A percentile compares a stretch with the other conserved stretches of the same genome.
These are phyloP conservation scores for Theonella swinhoei DNA, from an alignment of 37 sponge, comb jelly and placozoan genomes.

Conservation along the genomic window DNA sequence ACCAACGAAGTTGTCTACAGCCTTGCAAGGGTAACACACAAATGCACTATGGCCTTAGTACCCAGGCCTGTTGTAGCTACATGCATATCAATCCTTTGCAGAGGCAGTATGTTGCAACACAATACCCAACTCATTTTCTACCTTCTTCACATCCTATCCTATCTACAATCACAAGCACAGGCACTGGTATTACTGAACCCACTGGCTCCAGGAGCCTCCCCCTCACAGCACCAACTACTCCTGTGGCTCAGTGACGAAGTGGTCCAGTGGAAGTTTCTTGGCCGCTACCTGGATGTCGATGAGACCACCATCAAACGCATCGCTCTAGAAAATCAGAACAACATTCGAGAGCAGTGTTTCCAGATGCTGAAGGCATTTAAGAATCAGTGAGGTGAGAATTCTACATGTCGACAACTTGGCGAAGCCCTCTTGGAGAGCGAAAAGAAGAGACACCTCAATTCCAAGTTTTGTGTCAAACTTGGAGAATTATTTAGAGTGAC, in stretches of 20 bases:
- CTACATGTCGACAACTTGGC: constrained; percentile 24
- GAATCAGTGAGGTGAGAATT: background rate
- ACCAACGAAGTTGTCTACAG: no score
- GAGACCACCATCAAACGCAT: constrained; percentile 34
- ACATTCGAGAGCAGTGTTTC: constrained; percentile 37
- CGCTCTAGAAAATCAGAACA: constrained; percentile 1
- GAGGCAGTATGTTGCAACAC: background rate
- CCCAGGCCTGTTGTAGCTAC: no score
- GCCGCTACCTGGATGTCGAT: constrained; percentile 29
- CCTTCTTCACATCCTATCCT: background rate
- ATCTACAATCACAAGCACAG: background rate
- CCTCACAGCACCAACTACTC: constrained; percentile 2
- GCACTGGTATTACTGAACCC: background rate
- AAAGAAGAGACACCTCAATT: constrained; percentile 24
- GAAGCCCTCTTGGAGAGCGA: constrained; percentile 26
- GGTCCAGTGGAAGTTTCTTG: constrained; percentile 59
- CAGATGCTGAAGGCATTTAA: constrained; percentile 53
- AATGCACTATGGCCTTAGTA: no score
- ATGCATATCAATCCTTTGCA: no score
- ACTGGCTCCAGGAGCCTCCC: background rate
- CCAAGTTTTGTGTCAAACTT: constrained; percentile 12
- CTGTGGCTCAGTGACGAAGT: constrained; percentile 43
- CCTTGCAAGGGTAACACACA: no score
- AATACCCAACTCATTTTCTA: no score
- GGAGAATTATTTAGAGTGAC: no score